Base-by-base conservation (phyloP, 1,140 invertebrate genomes). In the Lysiphlebus fabarum region DNA sequence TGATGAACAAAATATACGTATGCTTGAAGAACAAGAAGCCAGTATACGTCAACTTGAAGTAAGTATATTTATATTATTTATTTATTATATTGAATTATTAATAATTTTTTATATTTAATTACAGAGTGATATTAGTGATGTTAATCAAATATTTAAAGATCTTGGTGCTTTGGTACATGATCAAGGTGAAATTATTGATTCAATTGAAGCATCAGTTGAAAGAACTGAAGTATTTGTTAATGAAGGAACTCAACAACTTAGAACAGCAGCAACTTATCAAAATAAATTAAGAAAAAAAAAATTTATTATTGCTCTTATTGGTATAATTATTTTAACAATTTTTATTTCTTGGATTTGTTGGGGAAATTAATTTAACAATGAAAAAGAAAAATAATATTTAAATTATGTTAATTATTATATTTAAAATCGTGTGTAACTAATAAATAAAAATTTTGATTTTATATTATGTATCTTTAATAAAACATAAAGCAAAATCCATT, bases 71-170 rank as follows among this genome's bases (percentile, higher is more conserved):
- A 51, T 34, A 55, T 42, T 58, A 43, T 37, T 33, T 14, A 40
- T 4, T 1, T 11, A 4, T 40, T 8, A 45, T 11, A 45, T 11
- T 45, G 14, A 45, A 57, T 51, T 40, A 55, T 38, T 12, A 47
- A 59, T 55, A 11, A 17, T 9, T 53, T 42, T 45, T 41, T 33
- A 40, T 33, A 12, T 7, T 11, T 50, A 74, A 58, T 82, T 84
- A 67, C 80, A 96, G 91, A 88, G 82, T 67, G 93, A 98, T 78
- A 98, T 99, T 66, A 86, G 87, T 65, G 93, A 95, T 72, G 95
- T 99, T 11, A 99, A 99, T 81, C 89, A 97, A 80, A 99, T 99
- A 68, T 99, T 99, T 78, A 98, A 96, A 83, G 96, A 99, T 73
- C 82, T 99, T 49, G 96, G 95, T 5, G 87, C 92, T 49, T 82